These are phyloP conservation scores for Coturnix japonica DNA, from an alignment of 2,113 vertebrate genomes.

Conservation along the genomic window DNA sequence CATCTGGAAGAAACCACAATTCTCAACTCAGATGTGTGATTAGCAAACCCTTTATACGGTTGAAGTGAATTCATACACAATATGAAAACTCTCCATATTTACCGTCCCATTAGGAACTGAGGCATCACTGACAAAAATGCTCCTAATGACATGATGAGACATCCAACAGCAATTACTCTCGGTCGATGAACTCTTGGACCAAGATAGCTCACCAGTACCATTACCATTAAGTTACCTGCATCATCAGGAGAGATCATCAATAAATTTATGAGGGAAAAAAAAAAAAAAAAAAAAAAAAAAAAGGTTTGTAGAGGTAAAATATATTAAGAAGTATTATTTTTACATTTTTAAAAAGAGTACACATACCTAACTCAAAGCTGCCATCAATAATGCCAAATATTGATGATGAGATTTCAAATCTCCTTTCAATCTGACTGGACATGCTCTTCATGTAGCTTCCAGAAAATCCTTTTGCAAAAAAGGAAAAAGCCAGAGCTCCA, in stretches of 20 bases:
- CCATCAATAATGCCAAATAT: constrained; percentile 75
- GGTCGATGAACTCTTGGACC: constrained; percentile 73
- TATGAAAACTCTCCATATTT: constrained; percentile 32
- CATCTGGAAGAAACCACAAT: background rate
- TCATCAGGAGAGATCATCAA: background rate
- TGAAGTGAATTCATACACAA: background rate
- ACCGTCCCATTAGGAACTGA: constrained; percentile 77
- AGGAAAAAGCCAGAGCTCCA: constrained; percentile 73
- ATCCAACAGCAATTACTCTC: constrained; percentile 67
- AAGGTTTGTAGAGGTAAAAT: rapidly evolving
- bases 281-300: background rate
- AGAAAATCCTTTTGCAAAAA: constrained; percentile 76
- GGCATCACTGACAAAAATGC: constrained; percentile 66
- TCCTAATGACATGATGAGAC: constrained; percentile 67
- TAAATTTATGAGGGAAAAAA: background rate
- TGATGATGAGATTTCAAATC: constrained; percentile 76
- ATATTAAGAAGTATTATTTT: background rate
- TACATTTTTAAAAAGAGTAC: background rate
- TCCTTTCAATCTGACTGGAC: constrained; percentile 76
- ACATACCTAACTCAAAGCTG: constrained; percentile 77
- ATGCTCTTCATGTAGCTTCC: constrained; percentile 78
- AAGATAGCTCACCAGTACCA: constrained; percentile 74
- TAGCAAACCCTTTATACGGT: background rate
- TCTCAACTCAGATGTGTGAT: background rate
- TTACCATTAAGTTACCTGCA: constrained; percentile 73